phyloP scores from a whole-genome alignment of 2,797 vertebrate species.

The Trachurus trachurus region DNA sequence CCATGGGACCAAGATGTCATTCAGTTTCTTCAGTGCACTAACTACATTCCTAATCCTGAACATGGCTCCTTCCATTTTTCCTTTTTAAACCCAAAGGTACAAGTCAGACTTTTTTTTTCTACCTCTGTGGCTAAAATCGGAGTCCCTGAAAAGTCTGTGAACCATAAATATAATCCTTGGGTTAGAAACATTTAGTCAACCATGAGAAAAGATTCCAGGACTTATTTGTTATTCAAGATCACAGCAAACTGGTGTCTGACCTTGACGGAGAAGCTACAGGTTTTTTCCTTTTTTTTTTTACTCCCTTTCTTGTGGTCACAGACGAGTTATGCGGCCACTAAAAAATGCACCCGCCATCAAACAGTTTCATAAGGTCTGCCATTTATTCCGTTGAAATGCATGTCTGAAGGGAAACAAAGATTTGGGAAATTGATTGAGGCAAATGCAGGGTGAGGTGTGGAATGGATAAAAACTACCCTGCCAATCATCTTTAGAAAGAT shows the following conservation, averaged over 20 bases:
- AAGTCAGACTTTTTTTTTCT: neutral
- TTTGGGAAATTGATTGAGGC: conserved; percentile 37
- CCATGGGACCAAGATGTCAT: conserved; percentile 3
- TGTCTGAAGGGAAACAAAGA: conserved; percentile 25
- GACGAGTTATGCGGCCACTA: neutral
- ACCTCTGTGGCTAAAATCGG: neutral
- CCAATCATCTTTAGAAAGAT: conserved; percentile 34
- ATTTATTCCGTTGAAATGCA: conserved; percentile 33
- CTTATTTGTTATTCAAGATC: conserved; percentile 16
- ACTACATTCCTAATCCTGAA: conserved; percentile 27
- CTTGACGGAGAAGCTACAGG: conserved; percentile 23
- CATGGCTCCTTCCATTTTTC: neutral
- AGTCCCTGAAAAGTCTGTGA: neutral
- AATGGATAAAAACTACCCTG: conserved; percentile 47
- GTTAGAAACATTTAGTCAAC: conserved; percentile 3
- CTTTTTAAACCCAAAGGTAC: conserved; percentile 1
- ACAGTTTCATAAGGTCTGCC: conserved; percentile 20
- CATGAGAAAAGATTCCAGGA: conserved; percentile 5
- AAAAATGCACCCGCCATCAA: neutral
- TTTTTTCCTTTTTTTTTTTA: neutral
- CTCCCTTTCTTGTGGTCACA: conserved; percentile 1
- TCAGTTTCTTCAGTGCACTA: conserved; percentile 10
- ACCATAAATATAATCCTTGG: neutral
- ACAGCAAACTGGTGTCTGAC: conserved; percentile 8
- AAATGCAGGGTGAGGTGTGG: conserved; percentile 26